phyloP scores from a whole-genome alignment of 2,888 invertebrate species.

The Azorinus chamasolen region DNA sequence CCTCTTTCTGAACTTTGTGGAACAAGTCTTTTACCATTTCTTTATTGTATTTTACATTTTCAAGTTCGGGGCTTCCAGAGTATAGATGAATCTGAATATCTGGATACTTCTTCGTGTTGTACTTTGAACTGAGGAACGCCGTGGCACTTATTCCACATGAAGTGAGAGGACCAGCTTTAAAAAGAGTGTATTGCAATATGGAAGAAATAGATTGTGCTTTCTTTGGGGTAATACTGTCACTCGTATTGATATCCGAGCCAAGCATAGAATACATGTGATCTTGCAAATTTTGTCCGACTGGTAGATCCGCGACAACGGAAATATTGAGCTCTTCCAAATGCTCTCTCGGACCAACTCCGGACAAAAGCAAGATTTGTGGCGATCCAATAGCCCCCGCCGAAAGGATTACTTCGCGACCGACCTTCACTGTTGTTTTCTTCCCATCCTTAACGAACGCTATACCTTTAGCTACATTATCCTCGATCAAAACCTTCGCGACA shows the following conservation, averaged over 20 bases:
- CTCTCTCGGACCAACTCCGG: constrained; percentile 83
- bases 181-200: background rate
- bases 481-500: constrained; percentile 68
- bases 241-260: constrained; percentile 10
- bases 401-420: constrained; percentile 78
- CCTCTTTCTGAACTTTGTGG: constrained; percentile 3
- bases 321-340: constrained; percentile 81
- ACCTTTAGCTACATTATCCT: constrained; percentile 67
- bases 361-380: constrained; percentile 83
- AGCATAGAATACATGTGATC: constrained; percentile 67
- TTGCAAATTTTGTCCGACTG: constrained; percentile 81
- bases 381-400: constrained; percentile 85
- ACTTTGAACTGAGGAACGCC: constrained; percentile 2
- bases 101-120: constrained; percentile 26
- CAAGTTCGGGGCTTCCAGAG: background rate
- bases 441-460: constrained; percentile 68
- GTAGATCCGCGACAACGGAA: constrained; percentile 76
- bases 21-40: constrained; percentile 19
- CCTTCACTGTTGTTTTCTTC: constrained; percentile 53
- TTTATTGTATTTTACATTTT: background rate
- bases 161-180: background rate
- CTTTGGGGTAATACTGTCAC: background rate
- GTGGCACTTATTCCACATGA: background rate
- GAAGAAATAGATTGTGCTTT: background rate
- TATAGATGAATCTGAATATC: constrained; percentile 47